phyloP scores from a whole-genome alignment of 2,113 vertebrate species.

The Poecilia latipinna region DNA sequence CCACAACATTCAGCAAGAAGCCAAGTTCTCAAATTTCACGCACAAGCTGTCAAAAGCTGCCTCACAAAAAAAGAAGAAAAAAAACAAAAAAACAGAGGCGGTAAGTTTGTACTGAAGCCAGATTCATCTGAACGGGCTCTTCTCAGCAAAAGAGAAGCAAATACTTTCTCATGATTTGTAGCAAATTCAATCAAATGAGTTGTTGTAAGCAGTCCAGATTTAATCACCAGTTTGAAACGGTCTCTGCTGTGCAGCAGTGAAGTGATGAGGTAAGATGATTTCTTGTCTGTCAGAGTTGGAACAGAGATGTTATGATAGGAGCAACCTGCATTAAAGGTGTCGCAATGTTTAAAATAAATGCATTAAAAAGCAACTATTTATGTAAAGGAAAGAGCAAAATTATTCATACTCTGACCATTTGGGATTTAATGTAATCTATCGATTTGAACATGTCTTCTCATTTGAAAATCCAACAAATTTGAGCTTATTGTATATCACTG shows the following conservation, averaged over 20 bases:
- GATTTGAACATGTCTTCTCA: too few relatives aligned
- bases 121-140: slow-evolving; percentile 8
- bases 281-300: neutral
- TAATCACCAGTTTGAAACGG: neutral
- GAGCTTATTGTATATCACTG: neutral
- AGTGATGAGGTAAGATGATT: neutral
- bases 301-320: neutral
- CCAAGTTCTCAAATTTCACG: slow-evolving; percentile 33
- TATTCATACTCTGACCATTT: neutral
- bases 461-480: neutral
- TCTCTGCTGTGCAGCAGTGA: neutral
- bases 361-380: neutral
- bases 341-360: neutral
- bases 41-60: slow-evolving; percentile 43
- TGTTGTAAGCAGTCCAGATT: neutral
- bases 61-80: slow-evolving; percentile 12
- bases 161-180: slow-evolving; percentile 25
- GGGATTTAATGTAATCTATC: too few relatives aligned
- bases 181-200: slow-evolving; percentile 25
- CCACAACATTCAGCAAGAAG: slow-evolving; percentile 22
- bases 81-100: slow-evolving; percentile 18
- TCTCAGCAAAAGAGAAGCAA: slow-evolving; percentile 8
- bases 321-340: neutral
- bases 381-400: neutral
- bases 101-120: slow-evolving; percentile 30